Base-by-base conservation (phyloP, 2,113 vertebrate species). In the Anguilla rostrata region DNA sequence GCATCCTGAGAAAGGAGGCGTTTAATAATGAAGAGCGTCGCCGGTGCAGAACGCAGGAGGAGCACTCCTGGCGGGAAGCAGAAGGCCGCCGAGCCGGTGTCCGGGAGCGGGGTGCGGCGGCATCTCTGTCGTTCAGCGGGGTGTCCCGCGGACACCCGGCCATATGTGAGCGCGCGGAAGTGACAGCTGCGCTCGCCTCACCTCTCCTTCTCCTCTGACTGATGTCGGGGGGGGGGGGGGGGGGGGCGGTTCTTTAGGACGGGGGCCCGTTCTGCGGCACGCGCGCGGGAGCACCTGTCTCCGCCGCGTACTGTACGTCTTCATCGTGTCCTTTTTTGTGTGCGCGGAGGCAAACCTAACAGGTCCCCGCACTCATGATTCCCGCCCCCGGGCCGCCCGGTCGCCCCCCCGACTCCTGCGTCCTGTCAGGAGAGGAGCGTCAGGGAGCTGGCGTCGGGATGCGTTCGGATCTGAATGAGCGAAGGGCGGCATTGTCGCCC, bases 11-110 rank as follows among this genome's bases (percentile, higher is more conserved):
- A 94, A 94, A 93, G 8, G 94, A 91, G 93, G 92, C 92, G 93
- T 93, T 96, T 93, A 95, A 95, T 96, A 95, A 96, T 96, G 94
- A 95, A 96, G 93, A 94, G 92, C 93, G 93, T 94, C 92, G 94
- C 92, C 92, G 94, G 95, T 95, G 94, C 93, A 95, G 95, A 95
- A 95, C 95, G 94, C 93, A 95, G 90, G 91, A 95, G 94, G 93
- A 94, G 90, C 1, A 93, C 88, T 91, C 82, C 75, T 46, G 78
- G 78, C 83, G 81, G 56, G 39, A 39, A 79, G 29, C 2, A 20
- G 26, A 39, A 26, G 56, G 53, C 39, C 83, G 46, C 78, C 16
- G 43, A 83, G 15, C 60, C 34, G 29, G 57, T 53, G 63, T 39
- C 22, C 75, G 49, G 20, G 46, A 34, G 60, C 43, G 56, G 78